Percentiles rank a stretch among this genome's conserved stretches.
phyloP scores from a whole-genome alignment of 2,797 vertebrate genomes.

The Anas acuta region DNA sequence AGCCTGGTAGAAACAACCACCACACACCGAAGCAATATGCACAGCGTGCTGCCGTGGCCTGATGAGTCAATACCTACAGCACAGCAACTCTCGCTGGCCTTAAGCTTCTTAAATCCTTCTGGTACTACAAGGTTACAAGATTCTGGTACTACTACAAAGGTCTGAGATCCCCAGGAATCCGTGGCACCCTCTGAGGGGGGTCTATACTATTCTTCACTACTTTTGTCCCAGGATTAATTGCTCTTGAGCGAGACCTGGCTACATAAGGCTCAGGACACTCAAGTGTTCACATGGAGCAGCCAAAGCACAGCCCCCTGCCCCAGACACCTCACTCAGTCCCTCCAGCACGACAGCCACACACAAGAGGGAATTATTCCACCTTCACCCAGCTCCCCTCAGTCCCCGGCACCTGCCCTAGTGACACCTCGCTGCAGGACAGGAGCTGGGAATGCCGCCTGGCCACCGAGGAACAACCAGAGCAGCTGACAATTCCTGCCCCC shows the following conservation, averaged over 20 bases:
- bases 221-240: neutral
- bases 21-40: accelerated
- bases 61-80: neutral
- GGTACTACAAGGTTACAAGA: too few relatives aligned
- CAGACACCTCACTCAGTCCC: neutral
- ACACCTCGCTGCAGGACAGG: neutral
- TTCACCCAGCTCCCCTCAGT: neutral
- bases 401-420: neutral
- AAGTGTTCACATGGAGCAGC: neutral
- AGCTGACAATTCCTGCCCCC: neutral
- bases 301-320: accelerated
- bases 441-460: neutral
- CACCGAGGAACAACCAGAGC: neutral
- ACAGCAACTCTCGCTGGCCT: neutral
- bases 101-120: neutral
- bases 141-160: too few relatives aligned
- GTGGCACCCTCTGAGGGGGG: neutral
- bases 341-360: neutral
- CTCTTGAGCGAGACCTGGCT: neutral
- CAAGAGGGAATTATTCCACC: neutral
- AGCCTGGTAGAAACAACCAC: neutral
- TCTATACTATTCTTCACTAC: neutral
- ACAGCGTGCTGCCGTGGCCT: neutral
- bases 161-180: neutral
- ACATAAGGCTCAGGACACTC: neutral